Percentiles rank a stretch among this genome's conserved stretches.
Evolutionary conservation across 2,888 invertebrate genomes (phyloP).

Genomic region (Polyploca ridens): DNA sequence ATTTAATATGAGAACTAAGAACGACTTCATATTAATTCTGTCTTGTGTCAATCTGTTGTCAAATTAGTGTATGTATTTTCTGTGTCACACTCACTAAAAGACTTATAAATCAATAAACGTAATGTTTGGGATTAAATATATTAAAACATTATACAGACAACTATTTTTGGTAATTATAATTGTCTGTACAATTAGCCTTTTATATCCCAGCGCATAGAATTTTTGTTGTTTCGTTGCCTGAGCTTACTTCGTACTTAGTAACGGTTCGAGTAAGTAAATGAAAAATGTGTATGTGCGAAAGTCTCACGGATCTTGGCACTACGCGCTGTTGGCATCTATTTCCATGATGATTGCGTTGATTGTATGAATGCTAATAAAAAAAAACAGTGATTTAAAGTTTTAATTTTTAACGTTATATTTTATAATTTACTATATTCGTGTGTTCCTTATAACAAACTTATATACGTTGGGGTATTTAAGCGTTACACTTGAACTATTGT

Average conservation of each 20-base stretch:
- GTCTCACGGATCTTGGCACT: constrained; percentile 12
- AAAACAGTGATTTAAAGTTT: not conserved
- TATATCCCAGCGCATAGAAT: constrained; percentile 39
- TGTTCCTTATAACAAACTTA: not conserved
- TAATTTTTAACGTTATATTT: not conserved
- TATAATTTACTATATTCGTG: not conserved
- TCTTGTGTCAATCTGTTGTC: constrained; percentile 14
- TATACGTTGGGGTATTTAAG: not conserved
- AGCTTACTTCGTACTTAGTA: constrained; percentile 45
- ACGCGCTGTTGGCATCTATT: constrained; percentile 29
- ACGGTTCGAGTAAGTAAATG: constrained; percentile 30
- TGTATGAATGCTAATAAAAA: constrained; percentile 10
- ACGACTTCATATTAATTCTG: not conserved
- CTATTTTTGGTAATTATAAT: constrained; percentile 22
- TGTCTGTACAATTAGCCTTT: constrained; percentile 30
- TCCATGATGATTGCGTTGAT: constrained; percentile 32
- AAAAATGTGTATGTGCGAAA: constrained; percentile 18
- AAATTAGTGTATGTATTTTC: constrained; percentile 7
- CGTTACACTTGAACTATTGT: not conserved
- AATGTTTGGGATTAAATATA: constrained; percentile 20
- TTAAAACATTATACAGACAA: constrained; percentile 31
- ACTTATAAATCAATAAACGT: constrained; percentile 26
- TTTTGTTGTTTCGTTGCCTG: constrained; percentile 31
- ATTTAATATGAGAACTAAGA: not conserved
- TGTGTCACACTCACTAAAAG: constrained; percentile 37